Evolutionary conservation across 2,888 invertebrate species (phyloP).

Genomic region (Plebejus melissa): DNA sequence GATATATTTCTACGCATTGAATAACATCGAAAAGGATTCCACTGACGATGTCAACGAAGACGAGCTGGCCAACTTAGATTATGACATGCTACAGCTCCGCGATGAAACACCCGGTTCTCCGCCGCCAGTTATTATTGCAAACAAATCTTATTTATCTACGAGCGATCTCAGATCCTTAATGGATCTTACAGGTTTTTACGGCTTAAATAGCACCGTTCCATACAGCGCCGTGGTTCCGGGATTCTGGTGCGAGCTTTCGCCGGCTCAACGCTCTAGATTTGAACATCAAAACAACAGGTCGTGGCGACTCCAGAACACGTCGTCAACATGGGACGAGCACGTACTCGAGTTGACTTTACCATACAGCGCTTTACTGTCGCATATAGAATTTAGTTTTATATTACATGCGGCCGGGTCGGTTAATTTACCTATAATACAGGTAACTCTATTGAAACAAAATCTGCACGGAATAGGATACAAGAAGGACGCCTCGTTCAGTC

Average conservation of each 20-base stretch:
- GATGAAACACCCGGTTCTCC: slow-evolving; percentile 57
- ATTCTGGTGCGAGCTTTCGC: slow-evolving; percentile 96
- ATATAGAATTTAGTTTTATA: slow-evolving; percentile 92
- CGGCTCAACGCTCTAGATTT: slow-evolving; percentile 92
- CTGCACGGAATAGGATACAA: slow-evolving; percentile 78
- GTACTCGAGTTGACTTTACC: slow-evolving; percentile 93
- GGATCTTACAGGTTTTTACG: slow-evolving; percentile 87
- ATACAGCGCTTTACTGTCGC: slow-evolving; percentile 88
- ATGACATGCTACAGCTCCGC: slow-evolving; percentile 63
- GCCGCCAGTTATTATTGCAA: slow-evolving; percentile 72
- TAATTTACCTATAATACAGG: slow-evolving; percentile 88
- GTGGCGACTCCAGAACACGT: slow-evolving; percentile 92
- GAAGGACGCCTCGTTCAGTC: slow-evolving; percentile 68
- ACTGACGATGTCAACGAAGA: slow-evolving; percentile 86
- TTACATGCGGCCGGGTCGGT: slow-evolving; percentile 87
- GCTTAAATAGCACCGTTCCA: slow-evolving; percentile 70
- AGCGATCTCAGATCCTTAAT: slow-evolving; percentile 84
- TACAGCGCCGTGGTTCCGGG: slow-evolving; percentile 94
- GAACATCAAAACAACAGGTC: slow-evolving; percentile 93
- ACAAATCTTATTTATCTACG: slow-evolving; percentile 77
- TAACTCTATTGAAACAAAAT: slow-evolving; percentile 81
- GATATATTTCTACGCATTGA: slow-evolving; percentile 89
- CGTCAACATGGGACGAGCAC: slow-evolving; percentile 96
- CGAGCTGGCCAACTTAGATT: slow-evolving; percentile 74
- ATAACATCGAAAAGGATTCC: slow-evolving; percentile 85